Base-by-base conservation (phyloP, 2,113 vertebrate species). In the Tapirus terrestris region DNA sequence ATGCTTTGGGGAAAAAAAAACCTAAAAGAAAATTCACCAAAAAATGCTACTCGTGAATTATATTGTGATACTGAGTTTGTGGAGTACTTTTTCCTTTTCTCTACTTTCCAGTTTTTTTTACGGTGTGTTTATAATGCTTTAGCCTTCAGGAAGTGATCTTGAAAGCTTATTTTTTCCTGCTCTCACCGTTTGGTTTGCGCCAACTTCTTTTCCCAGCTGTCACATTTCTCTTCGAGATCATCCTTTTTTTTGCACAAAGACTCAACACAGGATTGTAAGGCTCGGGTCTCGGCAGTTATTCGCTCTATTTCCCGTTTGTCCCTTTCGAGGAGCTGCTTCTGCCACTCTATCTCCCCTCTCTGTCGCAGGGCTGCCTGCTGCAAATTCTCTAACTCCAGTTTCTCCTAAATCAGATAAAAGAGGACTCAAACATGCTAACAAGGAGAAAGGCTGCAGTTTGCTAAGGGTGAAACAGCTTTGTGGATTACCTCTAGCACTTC, bases 141-240 rank as follows among this genome's bases (percentile, higher is more conserved):
- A n/a, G 25, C 31, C 33, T 81, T 91, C 23, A 29, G 82, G 76
- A 79, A 91, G 39, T 87, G 82, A 94, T 61, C 33, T 72, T 6
- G 31, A 33, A 33, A 67, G 39, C 65, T 61, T 48, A 3, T 0
- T 68, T 6, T 20, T 14, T 33, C 51, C 72, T 86, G 23, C 17
- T 72, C 97, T 90, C 88, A 99, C 99, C 98, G 99, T 97, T 98
- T 99, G 33, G 98, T 97, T 75, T 99, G 99, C 61, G 96, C 96
- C 80, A 99, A 68, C 73, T 98, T 99, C 79, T 98, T 97, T 93
- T 99, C 99, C 98, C 99, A 82, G 53, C 58, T 96, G 51, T 96
- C 98, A 83, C 98, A 99, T 45, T 98, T 97, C 2, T 98, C 98
- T 79, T 99, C 95, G 6, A 99, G 98, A 58, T 96, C 97, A 58